A percentile compares a stretch with the other conserved stretches of the same genome.
These are phyloP conservation scores for Myocastor coypus DNA, from an alignment of 2,113 vertebrate species.

Conservation along the genomic window DNA sequence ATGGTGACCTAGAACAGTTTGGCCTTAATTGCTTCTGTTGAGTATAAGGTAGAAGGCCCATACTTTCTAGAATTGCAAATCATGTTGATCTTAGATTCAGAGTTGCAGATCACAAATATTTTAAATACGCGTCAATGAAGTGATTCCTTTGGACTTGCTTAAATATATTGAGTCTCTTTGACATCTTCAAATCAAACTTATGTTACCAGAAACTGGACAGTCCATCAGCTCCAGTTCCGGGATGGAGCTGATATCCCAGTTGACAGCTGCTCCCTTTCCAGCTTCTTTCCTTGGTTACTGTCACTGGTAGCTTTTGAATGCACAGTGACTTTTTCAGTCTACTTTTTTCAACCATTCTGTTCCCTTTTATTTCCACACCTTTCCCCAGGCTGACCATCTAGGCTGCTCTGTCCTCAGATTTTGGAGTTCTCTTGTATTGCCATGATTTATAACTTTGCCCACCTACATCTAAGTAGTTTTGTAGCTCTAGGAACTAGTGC, in stretches of 20 bases:
- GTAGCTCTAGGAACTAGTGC: background rate
- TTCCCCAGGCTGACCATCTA: background rate
- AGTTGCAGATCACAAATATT: background rate
- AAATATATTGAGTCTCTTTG: background rate
- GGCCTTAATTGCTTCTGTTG: background rate
- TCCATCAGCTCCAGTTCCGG: background rate
- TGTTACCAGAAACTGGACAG: background rate
- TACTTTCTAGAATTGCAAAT: background rate
- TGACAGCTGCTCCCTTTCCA: background rate
- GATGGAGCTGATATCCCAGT: background rate
- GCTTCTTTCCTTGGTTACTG: background rate
- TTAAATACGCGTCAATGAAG: background rate
- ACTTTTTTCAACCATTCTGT: background rate
- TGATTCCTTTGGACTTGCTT: background rate
- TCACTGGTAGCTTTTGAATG: background rate
- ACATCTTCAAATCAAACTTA: background rate
- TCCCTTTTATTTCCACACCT: background rate
- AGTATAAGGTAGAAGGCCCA: background rate
- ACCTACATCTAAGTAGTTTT: background rate
- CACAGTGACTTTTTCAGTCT: background rate
- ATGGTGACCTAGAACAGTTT: background rate
- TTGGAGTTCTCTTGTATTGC: background rate
- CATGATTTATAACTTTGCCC: background rate
- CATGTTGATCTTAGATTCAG: background rate
- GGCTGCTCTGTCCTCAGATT: background rate